Conservation (phyloP, 1,140 invertebrate species). For the Drosophila hydei region DNA sequence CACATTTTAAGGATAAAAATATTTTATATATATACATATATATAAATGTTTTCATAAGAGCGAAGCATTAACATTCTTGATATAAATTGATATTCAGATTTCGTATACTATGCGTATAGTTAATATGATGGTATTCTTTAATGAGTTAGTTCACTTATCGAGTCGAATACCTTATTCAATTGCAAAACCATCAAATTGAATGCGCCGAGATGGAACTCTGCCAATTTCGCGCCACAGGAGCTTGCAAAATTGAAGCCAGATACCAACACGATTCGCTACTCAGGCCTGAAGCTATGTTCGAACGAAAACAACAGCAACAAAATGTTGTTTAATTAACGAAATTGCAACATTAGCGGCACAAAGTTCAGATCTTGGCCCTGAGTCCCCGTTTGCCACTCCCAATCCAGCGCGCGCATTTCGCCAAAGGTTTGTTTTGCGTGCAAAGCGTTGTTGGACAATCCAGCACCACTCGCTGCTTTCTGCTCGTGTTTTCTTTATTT, state of each 20-base stretch:
- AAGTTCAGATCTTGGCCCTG: constrained; percentile 35
- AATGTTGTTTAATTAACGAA: constrained; percentile 49
- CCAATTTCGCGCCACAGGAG: not conserved
- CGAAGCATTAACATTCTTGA: no score
- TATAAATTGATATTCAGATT: no score
- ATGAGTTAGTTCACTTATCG: no score
- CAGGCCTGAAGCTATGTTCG: constrained; percentile 42
- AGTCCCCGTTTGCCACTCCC: not conserved
- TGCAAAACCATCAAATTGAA: no score
- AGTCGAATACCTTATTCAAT: no score
- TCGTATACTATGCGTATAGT: no score
- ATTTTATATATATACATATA: no score
- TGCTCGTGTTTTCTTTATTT: constrained; percentile 27
- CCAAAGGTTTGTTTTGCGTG: constrained; percentile 13
- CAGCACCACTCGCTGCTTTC: constrained; percentile 5
- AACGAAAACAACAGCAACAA: no score
- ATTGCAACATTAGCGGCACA: constrained; percentile 50
- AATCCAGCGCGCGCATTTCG: not conserved
- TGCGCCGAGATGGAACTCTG: not conserved
- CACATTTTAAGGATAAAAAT: no score
- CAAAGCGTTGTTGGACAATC: constrained; percentile 10
- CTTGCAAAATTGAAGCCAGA: not conserved
- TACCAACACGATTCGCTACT: constrained; percentile 48
- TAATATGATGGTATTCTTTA: no score
- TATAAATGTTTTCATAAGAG: no score